These are phyloP conservation scores for Pyrocoelia pectoralis DNA, from an alignment of 2,888 invertebrate species.

Conservation along the genomic window DNA sequence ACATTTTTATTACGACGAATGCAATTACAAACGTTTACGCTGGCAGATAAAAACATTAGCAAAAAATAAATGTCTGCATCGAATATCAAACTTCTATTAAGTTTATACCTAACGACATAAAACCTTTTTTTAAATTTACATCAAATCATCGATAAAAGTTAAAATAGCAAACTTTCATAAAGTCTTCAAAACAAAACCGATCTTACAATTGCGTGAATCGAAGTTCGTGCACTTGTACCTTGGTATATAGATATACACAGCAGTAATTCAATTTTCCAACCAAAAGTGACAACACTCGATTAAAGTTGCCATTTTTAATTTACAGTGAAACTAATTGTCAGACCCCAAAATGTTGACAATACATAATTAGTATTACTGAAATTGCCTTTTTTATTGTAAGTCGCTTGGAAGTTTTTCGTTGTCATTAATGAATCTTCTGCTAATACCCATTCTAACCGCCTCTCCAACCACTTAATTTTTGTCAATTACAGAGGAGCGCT, in stretches of 20 bases:
- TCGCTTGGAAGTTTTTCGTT: background rate
- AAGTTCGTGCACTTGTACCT: slow-evolving; percentile 18
- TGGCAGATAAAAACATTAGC: background rate
- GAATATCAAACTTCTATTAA: too few relatives aligned
- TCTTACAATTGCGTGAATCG: too few relatives aligned
- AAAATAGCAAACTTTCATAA: too few relatives aligned
- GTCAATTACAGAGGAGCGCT: slow-evolving; percentile 12
- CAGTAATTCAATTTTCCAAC: slow-evolving; percentile 24
- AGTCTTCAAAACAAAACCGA: too few relatives aligned
- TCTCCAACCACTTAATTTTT: slow-evolving; percentile 18
- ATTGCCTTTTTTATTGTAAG: slow-evolving; percentile 6
- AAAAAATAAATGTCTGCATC: background rate
- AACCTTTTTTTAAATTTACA: background rate
- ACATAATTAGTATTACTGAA: slow-evolving; percentile 18
- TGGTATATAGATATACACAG: slow-evolving; percentile 17
- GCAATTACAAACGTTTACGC: background rate
- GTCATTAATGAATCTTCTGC: slow-evolving; percentile 13
- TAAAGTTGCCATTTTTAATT: slow-evolving; percentile 22
- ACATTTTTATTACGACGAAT: background rate
- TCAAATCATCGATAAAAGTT: too few relatives aligned
- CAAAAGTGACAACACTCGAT: slow-evolving; percentile 8
- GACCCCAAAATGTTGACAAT: slow-evolving; percentile 17
- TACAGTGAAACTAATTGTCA: slow-evolving; percentile 5
- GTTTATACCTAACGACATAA: background rate
- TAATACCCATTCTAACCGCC: slow-evolving; percentile 5